These are phyloP conservation scores for Bembecia ichneumoniformis DNA, from an alignment of 2,888 invertebrate species.

Conservation along the genomic window DNA sequence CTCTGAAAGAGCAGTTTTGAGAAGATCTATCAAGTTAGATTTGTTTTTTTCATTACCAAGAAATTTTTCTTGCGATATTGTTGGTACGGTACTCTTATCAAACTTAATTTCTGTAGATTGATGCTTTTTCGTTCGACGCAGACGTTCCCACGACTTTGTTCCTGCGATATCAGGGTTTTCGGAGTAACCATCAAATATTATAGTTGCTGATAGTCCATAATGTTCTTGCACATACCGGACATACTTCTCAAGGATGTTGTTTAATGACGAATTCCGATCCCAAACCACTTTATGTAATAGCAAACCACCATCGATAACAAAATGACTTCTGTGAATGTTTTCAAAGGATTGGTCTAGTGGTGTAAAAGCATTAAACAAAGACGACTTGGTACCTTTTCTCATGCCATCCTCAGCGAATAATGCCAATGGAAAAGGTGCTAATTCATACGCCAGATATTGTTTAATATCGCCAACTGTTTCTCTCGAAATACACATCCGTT, in stretches of 20 bases:
- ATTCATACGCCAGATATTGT: background rate
- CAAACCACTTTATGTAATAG: background rate
- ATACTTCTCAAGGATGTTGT: background rate
- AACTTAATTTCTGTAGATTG: background rate
- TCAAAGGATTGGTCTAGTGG: too few species aligned
- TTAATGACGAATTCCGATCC: background rate
- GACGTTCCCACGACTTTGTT: background rate
- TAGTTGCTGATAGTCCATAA: background rate
- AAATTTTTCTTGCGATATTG: background rate
- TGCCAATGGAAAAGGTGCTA: background rate
- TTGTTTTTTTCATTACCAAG: background rate
- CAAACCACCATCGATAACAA: background rate
- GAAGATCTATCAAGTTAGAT: background rate
- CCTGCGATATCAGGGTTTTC: background rate
- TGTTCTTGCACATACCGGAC: background rate
- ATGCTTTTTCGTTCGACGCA: background rate
- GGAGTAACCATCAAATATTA: background rate
- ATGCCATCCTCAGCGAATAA: background rate
- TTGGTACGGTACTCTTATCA: background rate
- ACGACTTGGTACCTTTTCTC: too few species aligned
- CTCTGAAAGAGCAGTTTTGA: background rate
- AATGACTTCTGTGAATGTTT: too few species aligned
- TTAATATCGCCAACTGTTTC: background rate
- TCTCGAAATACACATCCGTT: conserved; percentile 9
- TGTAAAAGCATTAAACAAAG: too few species aligned